phyloP scores from a whole-genome alignment of 53 echinoderm and acorn worm genomes.

The Luidia sarsii region DNA sequence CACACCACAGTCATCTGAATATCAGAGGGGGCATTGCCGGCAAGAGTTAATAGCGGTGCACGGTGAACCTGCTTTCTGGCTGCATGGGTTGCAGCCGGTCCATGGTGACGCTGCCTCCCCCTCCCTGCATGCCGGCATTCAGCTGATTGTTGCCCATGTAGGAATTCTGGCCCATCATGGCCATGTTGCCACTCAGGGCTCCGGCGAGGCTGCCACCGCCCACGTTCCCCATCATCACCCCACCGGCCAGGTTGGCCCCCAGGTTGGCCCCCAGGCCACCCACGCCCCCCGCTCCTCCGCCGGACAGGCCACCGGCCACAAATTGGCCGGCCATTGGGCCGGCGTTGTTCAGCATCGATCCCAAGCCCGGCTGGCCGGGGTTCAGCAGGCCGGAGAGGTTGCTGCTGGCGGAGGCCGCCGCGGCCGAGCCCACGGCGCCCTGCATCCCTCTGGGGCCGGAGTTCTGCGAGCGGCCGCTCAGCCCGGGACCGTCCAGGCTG shows the following conservation, averaged over 20 bases:
- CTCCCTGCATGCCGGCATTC: not conserved
- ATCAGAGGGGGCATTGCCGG: no score
- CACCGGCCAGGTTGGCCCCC: not conserved
- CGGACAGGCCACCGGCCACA: slow-evolving; percentile 7
- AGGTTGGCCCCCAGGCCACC: slow-evolving; percentile 9
- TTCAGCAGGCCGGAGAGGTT: slow-evolving; percentile 29
- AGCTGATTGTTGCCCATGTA: slow-evolving; percentile 23
- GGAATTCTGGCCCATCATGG: slow-evolving; percentile 17
- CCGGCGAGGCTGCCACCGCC: not conserved
- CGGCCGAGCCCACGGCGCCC: no score
- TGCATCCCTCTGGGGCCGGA: slow-evolving; percentile 22
- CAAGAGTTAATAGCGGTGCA: slow-evolving; percentile 27
- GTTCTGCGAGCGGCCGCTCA: slow-evolving; percentile 6
- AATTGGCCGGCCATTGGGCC: slow-evolving; percentile 19
- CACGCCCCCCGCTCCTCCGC: not conserved
- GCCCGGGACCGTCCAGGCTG: slow-evolving; percentile 23
- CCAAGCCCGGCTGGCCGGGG: slow-evolving; percentile 34
- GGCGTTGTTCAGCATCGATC: slow-evolving; percentile 29
- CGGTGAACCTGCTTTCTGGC: slow-evolving; percentile 34
- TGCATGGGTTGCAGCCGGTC: slow-evolving; percentile 43
- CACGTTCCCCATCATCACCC: slow-evolving; percentile 3
- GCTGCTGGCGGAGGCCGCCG: no score
- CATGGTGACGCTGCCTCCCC: slow-evolving; percentile 16
- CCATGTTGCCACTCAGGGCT: slow-evolving; percentile 29
- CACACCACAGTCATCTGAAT: no score